Evolutionary conservation across 2,113 vertebrate genomes (phyloP), one percentile per base, ranked within the genome.

Genomic region (Semicossyphus pulcher): DNA sequence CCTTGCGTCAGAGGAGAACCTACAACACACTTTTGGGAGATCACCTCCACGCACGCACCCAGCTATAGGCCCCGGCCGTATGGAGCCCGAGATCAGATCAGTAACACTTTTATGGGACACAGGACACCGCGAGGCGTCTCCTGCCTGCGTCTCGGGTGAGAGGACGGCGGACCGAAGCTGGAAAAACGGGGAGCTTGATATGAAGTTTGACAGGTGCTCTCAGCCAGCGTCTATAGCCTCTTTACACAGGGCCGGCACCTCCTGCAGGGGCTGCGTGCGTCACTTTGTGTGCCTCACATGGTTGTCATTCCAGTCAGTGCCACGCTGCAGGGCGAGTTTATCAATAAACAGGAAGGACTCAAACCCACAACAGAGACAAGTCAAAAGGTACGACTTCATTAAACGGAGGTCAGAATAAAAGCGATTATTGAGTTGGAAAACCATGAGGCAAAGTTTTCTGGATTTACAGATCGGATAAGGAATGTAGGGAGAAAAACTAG

Each of bases 1-100:
- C 93, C 20, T 95, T 98, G 95, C 96, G 95, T 98, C 97, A 96
- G 95, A 95, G 95, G 93, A 93, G 95, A 95, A 93, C 94, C 93
- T 92, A 92, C 94, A 91, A 93, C 93, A 94, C 95, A 94, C 94
- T 94, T 94, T 94, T 90, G 88, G 93, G 94, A 91, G 93, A 93
- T 91, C 90, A 88, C 91, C 93, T 90, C 92, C 93, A 93, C 94
- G 78, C 12, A 76, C 90, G 86, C 93, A 89, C 91, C 7, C 44
- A 34, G 92, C 58, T 26, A 12, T 7, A 18, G 94, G 94, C 36
- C n/a, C n/a, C n/a, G n/a, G n/a, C n/a, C n/a, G n/a, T n/a, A n/a
- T n/a, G n/a, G n/a, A 3, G 5, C 8, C 21, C 2, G 0, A 10
- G 60, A 37, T 49, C 37, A 4, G 71, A 32, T 63, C 61, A 1